Base-by-base conservation (phyloP, 1,140 invertebrate species). In the Drosophila parvula region DNA sequence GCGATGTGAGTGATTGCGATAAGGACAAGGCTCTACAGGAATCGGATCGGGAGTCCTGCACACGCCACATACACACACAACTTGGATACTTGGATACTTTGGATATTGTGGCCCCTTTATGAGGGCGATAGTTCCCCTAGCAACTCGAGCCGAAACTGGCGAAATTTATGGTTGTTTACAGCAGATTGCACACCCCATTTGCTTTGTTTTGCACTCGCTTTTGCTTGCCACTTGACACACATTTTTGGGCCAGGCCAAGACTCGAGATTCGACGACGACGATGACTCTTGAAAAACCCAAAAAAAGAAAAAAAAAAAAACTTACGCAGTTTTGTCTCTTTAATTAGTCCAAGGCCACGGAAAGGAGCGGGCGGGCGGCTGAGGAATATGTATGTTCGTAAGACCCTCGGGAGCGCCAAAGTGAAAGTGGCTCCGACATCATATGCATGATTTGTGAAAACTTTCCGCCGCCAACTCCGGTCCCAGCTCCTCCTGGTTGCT, bases 141-240 rank as follows among this genome's bases (percentile, higher is more conserved):
- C 50, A 78, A 74, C 74, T 74, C 40, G 53, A 38, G 7, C 16
- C 59, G 48, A 63, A 59, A 50, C 74, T 67, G 76, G 73, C 47
- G 48, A 77, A 89, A 89, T 89, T 89, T 89, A 89, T 89, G 84
- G 75, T 82, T 89, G 84, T 89, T 89, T 89, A 81, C 84, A 76
- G 79, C 84, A 89, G 85, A 89, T 89, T 89, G 84, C 84, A 89
- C 84, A 89, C 84, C 82, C 84, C 84, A 89, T 89, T 89, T 89
- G 84, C 82, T 89, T 89, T 89, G 79, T 90, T 88, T 89, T 84
- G 84, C 67, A 79, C 84, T 82, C 70, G 76, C 75, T 55, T 55
- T 55, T 55, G 51, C 51, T 55, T 68, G 70, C 71, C 84, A 88
- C 84, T 88, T 89, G 79, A 89, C 83, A 88, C 76, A 88, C 69